These are phyloP conservation scores for Neelides folsomi DNA, from an alignment of 2,888 invertebrate species.

Conservation along the genomic window DNA sequence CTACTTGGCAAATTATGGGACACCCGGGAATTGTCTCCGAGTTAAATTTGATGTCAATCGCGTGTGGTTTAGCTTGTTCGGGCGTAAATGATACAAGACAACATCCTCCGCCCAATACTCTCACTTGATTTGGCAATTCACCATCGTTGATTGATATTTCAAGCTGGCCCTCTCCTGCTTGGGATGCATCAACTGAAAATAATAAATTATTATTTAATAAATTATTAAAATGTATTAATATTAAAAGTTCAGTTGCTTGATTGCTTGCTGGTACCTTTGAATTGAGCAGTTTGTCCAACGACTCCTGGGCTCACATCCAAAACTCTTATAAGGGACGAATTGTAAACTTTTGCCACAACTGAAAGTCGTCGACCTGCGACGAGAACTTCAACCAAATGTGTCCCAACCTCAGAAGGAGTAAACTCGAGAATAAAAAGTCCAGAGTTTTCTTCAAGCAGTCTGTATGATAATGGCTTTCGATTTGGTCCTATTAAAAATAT, in stretches of 20 bases:
- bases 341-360: conserved; percentile 85
- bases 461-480: conserved; percentile 65
- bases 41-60: conserved; percentile 91
- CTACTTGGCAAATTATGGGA: conserved; percentile 74
- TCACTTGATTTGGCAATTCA: conserved; percentile 94
- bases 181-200: conserved; percentile 86
- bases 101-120: conserved; percentile 85
- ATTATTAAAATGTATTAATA: neutral
- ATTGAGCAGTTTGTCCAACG: conserved; percentile 91
- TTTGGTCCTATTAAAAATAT: conserved; percentile 52
- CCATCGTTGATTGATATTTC: conserved; percentile 99
- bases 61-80: conserved; percentile 75
- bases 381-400: conserved; percentile 79
- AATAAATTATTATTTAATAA: conserved; percentile 1
- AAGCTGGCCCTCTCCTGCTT: conserved; percentile 96
- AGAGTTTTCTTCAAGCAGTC: conserved; percentile 65
- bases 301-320: conserved; percentile 86
- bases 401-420: conserved; percentile 83
- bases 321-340: conserved; percentile 82
- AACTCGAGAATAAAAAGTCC: conserved; percentile 84
- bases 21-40: conserved; percentile 77
- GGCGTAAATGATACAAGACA: conserved; percentile 91
- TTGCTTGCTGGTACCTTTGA: conserved; percentile 55
- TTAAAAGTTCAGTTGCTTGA: neutral
- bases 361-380: conserved; percentile 80